These are phyloP conservation scores for Sphenodon punctatus DNA, from an alignment of 2,797 vertebrate species.

Conservation along the genomic window DNA sequence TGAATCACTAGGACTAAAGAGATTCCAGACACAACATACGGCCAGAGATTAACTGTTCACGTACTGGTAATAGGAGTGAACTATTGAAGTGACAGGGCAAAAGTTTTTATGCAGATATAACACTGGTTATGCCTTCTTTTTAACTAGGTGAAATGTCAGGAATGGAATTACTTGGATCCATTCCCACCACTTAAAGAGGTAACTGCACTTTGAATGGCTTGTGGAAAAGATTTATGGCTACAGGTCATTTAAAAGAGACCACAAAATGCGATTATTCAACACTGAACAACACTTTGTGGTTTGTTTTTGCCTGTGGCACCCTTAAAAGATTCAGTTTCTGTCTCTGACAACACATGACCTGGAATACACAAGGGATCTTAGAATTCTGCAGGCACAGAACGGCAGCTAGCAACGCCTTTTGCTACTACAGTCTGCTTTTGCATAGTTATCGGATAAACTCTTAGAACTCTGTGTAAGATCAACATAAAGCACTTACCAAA, in stretches of 20 bases:
- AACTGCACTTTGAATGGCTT: neutral
- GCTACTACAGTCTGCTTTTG: neutral
- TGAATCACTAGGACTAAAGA: neutral
- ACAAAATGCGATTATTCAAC: neutral
- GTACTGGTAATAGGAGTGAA: too few relatives aligned
- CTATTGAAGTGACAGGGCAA: neutral
- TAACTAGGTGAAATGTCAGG: neutral
- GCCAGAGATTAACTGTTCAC: too few relatives aligned
- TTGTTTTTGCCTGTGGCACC: neutral
- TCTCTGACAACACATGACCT: neutral
- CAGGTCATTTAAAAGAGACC: neutral
- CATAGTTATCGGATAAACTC: neutral
- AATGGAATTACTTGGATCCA: neutral
- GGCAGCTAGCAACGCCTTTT: neutral
- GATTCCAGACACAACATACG: too few relatives aligned
- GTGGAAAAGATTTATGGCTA: neutral
- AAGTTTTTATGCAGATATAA: fast-evolving
- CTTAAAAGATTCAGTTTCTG: neutral
- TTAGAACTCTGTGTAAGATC: neutral
- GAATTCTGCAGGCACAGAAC: neutral
- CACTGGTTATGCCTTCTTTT: neutral
- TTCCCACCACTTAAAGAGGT: neutral
- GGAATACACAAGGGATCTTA: neutral
- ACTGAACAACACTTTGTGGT: neutral
- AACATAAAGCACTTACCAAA: conserved; percentile 81